Base-by-base conservation (phyloP, 2,113 vertebrate genomes). In the Mesoclemmys tuberculata region DNA sequence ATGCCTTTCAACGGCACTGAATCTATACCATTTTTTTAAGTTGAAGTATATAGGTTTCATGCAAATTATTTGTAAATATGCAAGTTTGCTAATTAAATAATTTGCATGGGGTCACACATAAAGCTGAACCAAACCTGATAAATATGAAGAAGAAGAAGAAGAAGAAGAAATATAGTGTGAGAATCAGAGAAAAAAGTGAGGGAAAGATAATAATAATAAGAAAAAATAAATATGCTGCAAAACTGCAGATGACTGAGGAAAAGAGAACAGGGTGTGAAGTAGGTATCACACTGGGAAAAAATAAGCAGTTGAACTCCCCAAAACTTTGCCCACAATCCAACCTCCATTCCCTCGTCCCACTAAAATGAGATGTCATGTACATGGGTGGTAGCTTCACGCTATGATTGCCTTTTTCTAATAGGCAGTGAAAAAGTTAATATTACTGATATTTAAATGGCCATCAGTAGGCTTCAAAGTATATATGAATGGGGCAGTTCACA, bases 271-370 rank as follows among this genome's bases (percentile, higher is more conserved):
- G 75, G 10, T 92, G 71, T 38, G 84, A 11, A 82, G 88, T 8
- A 90, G 44, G 10, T 92, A 52, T 35, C 74, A 87, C 80, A 46
- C 9, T 56, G 55, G 58, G 74, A 55, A 88, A 93, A 77, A 92
- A 21, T 44, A 74, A 55, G 5, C 31, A 83, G 46, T 4, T 38
- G 94, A 68, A 52, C 46, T 56, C 54, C 8, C 41, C 27, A 74
- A 87, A 93, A 93, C 78, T 84, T 83, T 94, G 82, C 48, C 77
- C 87, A 93, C n/a, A 64, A 68, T 68, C 16, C 61, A 68, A 21
- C 61, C 35, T 68, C 35, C 61, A 58, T 82, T 96, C 35, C 83
- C 80, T 92, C 89, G 48, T 35, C 88, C 77, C 83, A 74, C 46
- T 90, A 78, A 48, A 0, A 0, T 48, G 80, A 55, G 80, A 87